Base-by-base conservation (phyloP, 2,888 invertebrate species). In the Mylabris sibirica region DNA sequence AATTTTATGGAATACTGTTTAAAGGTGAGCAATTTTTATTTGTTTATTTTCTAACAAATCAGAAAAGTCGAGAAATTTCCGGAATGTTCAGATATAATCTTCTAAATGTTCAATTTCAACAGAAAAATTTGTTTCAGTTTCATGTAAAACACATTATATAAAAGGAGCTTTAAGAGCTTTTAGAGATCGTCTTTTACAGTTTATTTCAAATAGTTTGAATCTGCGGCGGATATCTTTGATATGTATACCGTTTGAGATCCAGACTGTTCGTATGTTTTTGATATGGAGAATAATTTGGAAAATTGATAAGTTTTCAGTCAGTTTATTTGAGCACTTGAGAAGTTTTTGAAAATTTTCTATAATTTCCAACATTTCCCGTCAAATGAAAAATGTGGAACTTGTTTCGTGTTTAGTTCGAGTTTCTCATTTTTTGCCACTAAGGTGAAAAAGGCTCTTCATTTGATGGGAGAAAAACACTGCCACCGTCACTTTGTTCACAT, bases 401-500 rank as follows among this genome's bases (percentile, higher is more conserved):
- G 53, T 24, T 53, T 53, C 24, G 12, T 53, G 53, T 24, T 49
- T 24, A 24, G 4, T 53, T 24, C 22, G 20, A 53, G 12, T 44
- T 44, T n/a, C 12, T 38, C 38, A 2, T 44, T 44, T 4, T 4
- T 24, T 24, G 53, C 24, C 53, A 53, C 53, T 53, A 12, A 14
- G 11, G 11, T 4, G 11, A 5, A 12, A 24, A 53, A 53, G 20
- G 53, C 24, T 53, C 53, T 53, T 24, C 12, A 22, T 22, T 24
- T 20, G 53, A 53, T 24, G 22, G 53, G 53, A 53, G 8, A 20
- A 20, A 44, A 49, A 49, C 49, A 49, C 49, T 24, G 11, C 20
- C 53, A 53, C 53, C 53, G 22, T 53, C 53, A 53, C 53, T 53
- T 53, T 53, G 53, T 53, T 53, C 20, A 14, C 5, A 22, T 11